Conservation (phyloP, 2,797 vertebrate species). For the Lithobates sylvaticus region DNA sequence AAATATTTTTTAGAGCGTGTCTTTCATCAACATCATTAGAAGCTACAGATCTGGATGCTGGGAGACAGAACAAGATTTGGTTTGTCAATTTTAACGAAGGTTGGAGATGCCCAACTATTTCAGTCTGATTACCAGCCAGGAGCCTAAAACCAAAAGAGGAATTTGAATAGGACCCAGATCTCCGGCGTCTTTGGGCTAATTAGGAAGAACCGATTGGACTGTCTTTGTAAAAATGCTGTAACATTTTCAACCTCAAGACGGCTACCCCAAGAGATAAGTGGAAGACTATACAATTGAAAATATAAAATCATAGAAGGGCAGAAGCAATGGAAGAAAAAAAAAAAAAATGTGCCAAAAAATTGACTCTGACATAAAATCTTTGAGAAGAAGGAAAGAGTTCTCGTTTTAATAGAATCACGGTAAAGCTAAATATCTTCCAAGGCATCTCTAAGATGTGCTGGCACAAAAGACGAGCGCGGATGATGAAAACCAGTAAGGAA, state of each 20-base stretch:
- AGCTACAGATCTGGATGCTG: background rate
- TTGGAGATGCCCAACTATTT: conserved; percentile 20
- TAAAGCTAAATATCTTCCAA: conserved; percentile 10
- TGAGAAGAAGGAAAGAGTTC: conserved; percentile 23
- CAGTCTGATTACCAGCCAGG: conserved; percentile 27
- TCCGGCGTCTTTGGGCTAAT: conserved; percentile 37
- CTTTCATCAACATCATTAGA: background rate
- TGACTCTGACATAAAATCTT: conserved; percentile 22
- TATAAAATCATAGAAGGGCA: background rate
- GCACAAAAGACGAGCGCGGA: conserved; percentile 12
- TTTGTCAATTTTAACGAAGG: conserved; percentile 26
- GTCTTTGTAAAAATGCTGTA: conserved; percentile 21
- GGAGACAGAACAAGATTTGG: conserved; percentile 16
- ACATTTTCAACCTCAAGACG: conserved; percentile 36
- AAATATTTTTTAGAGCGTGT: background rate
- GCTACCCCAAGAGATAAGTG: conserved; percentile 29
- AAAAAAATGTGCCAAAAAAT: conserved; percentile 20
- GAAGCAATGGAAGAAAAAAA: background rate
- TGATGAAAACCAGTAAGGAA: conserved; percentile 55
- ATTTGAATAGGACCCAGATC: conserved; percentile 28
- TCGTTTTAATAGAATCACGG: conserved; percentile 45
- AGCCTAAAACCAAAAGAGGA: conserved; percentile 34
- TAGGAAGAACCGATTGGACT: conserved; percentile 13
- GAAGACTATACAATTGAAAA: background rate
- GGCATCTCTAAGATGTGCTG: conserved; percentile 54